These are phyloP conservation scores for Hexactinellida sp. DNA, from an alignment of 37 sponge, comb jelly and placozoan species.

Conservation along the genomic window DNA sequence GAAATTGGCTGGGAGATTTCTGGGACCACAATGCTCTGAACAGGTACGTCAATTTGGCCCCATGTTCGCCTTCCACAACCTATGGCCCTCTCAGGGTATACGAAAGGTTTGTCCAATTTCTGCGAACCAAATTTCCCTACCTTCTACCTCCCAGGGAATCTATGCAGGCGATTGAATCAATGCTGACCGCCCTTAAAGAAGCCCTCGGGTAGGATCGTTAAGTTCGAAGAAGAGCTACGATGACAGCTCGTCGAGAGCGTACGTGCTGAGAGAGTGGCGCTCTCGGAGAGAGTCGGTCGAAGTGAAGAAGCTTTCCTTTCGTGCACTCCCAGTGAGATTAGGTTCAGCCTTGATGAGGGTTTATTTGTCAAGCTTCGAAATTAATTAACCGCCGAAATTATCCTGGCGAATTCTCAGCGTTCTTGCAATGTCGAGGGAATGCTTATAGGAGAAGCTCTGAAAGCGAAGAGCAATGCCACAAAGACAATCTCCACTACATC, in stretches of 20 bases:
- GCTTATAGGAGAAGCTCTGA: not conserved
- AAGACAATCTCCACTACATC: not conserved
- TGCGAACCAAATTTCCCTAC: not conserved
- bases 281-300: not conserved
- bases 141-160: not conserved
- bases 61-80: not conserved
- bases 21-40: not conserved
- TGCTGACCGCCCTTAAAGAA: not conserved
- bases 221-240: not conserved
- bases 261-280: not conserved
- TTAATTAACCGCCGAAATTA: not conserved
- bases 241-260: not conserved
- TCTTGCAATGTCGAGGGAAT: not conserved
- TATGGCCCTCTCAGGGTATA: not conserved
- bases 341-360: not conserved
- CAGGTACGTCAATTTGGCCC: not conserved
- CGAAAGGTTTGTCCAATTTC: not conserved
- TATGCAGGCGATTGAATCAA: not conserved
- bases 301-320: not conserved
- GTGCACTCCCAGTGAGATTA: too few species aligned
- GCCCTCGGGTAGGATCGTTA: not conserved
- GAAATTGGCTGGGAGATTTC: not conserved
- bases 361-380: not conserved
- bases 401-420: too few species aligned
- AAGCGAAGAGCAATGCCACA: not conserved